phyloP scores from a whole-genome alignment of 92 coral and sea anemone species.

The Pocillopora grandis region DNA sequence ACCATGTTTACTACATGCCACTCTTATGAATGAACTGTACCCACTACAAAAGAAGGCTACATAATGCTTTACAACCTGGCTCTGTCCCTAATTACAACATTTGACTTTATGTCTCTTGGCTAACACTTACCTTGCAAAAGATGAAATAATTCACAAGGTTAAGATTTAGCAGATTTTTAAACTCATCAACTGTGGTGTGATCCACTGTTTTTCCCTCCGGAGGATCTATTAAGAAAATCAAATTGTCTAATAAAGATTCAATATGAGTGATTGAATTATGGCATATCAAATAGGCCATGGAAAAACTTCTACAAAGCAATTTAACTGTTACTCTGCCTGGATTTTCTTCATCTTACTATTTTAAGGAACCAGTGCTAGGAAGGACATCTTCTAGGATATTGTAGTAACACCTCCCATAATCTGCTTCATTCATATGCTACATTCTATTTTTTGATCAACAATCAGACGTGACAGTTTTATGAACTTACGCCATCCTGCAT shows the following conservation, averaged over 20 bases:
- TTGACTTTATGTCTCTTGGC: too few species aligned
- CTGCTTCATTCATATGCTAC: too few species aligned
- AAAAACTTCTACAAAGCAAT: too few species aligned
- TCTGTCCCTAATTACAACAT: not conserved
- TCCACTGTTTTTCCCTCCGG: conserved; percentile 66
- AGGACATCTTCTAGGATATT: not conserved
- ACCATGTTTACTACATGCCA: not conserved
- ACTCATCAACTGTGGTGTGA: conserved; percentile 74
- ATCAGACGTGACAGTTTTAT: not conserved
- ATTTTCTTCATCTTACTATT: too few species aligned
- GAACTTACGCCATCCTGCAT: conserved; percentile 99
- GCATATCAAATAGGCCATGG: too few species aligned
- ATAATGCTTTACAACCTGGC: not conserved
- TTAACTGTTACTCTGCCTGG: too few species aligned
- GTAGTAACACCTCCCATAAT: not conserved
- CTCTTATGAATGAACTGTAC: too few species aligned
- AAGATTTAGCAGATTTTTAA: conserved; percentile 66
- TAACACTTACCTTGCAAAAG: conserved; percentile 75
- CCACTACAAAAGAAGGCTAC: too few species aligned
- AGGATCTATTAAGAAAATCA: conserved; percentile 61
- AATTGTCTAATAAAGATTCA: too few species aligned
- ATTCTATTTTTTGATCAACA: not conserved
- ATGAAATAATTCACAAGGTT: conserved; percentile 88
- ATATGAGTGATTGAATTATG: too few species aligned
- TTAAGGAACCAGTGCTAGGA: too few species aligned